These are phyloP conservation scores for Phalanger gymnotis DNA, from an alignment of 2,797 vertebrate genomes.

Conservation along the genomic window DNA sequence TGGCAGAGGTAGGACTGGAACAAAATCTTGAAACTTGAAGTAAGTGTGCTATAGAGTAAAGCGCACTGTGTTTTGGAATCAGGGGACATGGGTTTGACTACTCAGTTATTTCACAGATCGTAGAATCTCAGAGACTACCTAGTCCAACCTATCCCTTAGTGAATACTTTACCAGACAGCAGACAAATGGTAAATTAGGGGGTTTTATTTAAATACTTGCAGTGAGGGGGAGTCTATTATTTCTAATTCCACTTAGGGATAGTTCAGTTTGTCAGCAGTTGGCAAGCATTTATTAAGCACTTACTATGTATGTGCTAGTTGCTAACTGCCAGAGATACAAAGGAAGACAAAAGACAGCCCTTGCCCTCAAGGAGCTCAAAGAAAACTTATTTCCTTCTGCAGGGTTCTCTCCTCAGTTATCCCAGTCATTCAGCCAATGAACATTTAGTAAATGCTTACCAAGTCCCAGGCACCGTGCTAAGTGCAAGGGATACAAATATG, in stretches of 20 bases:
- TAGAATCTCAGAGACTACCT: neutral
- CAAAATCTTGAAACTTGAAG: neutral
- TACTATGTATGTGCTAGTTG: neutral
- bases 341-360: neutral
- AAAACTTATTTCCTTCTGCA: neutral
- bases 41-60: neutral
- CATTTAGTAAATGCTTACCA: neutral
- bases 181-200: neutral
- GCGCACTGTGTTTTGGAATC: neutral
- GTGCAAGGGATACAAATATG: neutral
- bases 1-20: neutral
- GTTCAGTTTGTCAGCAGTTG: neutral
- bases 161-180: neutral
- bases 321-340: neutral
- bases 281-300: neutral
- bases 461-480: neutral
- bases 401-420: neutral
- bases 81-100: neutral
- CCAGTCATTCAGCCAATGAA: neutral
- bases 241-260: neutral
- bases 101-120: neutral
- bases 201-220: neutral
- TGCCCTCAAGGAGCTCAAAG: neutral
- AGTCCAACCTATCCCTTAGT: neutral
- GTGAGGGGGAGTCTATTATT: neutral